Percentiles rank a stretch among this genome's conserved stretches.
Conservation (phyloP, 2,113 vertebrate species). For the Madoqua kirkii region DNA sequence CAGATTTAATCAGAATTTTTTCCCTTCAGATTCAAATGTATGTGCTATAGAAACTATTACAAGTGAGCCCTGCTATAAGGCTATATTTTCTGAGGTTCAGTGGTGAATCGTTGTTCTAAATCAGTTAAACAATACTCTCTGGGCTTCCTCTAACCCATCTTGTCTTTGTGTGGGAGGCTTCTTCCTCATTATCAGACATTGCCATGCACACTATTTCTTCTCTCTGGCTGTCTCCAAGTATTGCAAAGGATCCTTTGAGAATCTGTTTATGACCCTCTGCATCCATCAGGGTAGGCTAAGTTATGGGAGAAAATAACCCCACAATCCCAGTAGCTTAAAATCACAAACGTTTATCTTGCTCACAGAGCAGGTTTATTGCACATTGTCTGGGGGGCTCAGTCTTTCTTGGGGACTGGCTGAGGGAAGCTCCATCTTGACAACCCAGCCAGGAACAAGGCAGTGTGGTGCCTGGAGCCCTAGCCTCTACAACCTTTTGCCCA, state of each 20-base stretch:
- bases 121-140: neutral
- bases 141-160: neutral
- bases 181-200: neutral
- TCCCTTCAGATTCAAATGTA: neutral
- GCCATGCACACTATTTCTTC: neutral
- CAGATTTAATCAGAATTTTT: neutral
- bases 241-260: neutral
- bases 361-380: neutral
- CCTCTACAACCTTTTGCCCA: neutral
- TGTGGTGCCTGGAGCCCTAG: neutral
- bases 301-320: neutral
- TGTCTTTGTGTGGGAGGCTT: neutral
- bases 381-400: neutral
- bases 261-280: neutral
- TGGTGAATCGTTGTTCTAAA: neutral
- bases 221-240: neutral
- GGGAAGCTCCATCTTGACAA: neutral
- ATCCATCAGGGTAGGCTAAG: neutral
- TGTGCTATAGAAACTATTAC: neutral
- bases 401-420: neutral
- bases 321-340: neutral
- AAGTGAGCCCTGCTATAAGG: neutral
- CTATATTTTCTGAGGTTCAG: neutral
- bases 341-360: neutral
- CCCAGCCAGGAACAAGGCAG: neutral